Base-by-base conservation (phyloP, 2,888 invertebrate species). In the Erynnis tages region DNA sequence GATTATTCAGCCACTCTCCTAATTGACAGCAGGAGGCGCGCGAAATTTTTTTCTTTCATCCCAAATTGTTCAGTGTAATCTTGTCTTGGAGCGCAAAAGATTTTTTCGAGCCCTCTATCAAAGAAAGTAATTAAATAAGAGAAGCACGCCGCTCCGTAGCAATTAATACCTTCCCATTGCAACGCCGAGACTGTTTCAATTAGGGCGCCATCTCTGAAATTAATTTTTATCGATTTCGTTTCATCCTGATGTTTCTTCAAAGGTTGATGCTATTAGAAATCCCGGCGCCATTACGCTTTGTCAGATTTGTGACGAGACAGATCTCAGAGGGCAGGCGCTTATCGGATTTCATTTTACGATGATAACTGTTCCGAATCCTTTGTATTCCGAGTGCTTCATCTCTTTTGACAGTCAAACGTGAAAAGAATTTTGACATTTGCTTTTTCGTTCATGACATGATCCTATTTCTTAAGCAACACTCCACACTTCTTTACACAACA, bases 151-250 rank as follows among this genome's bases (percentile, higher is more conserved):
- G 49, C 41, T 49, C 14, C 25, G 4, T 11, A 34, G 49, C 43
- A 43, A 50, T 50, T 50, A 43, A 50, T 50, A 50, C 35, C 29
- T 29, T 43, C 50, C 27, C 34, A 50, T 29, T 50, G 50, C 50
- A 29, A 27, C 27, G 16, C 1, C 11, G 41, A 23, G 43, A 27
- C 35, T 50, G 27, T 21, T 50, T 50, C 50, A 50, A 43, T 50
- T 43, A 43, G 19, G 34, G 16, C 29, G 27, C 34, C 25, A 25
- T 17, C 41, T 25, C 11, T 41, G 14, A 25, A 35, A 34, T 50
- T 49, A 49, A 32, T 34, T 34, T 50, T 43, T 13, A 27, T 50
- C 23, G 40, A 34, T 27, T 47, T 14, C 21, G 13, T 43, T 43
- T 30, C 3, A 37, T 34, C 41, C 34, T 25, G 11, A 23, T 25